Base-by-base conservation (phyloP, 2,888 invertebrate genomes). In the Limnephilus auricula region DNA sequence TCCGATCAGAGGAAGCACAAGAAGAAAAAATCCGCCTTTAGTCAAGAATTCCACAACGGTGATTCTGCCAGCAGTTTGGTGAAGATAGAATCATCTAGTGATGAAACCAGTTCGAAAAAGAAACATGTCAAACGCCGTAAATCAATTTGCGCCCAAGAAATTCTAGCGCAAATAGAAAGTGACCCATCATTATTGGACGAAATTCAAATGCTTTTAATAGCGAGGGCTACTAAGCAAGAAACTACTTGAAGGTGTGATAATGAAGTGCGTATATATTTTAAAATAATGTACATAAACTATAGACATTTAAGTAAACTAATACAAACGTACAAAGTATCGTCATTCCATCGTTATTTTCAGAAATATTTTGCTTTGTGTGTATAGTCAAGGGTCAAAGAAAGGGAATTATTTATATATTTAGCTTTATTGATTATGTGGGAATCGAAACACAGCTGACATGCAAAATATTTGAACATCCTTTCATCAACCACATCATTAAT, bases 151-250 rank as follows among this genome's bases (percentile, higher is more conserved):
- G 87, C 65, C 18, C 87, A 65, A 87, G 65, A 87, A 32, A 65
- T 87, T 87, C 18, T 87, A 30, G 45, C 87, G 18, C 87, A 65
- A 87, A 87, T 87, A 18, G 87, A 87, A n/a, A 65, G 65, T 31
- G 65, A 87, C 31, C 87, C 87, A 78, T 31, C 87, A 12, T 65
- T 87, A 65, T 65, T 87, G 25, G 32, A 50, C 32, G 87, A 87
- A 87, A 87, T 87, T 87, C 65, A 87, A 65, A 31, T 87, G 31
- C 87, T 87, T 87, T 32, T 87, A 32, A 50, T 34, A 87, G 87
- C 87, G 31, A 87, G 65, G 65, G 30, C 87, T 50, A 4, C 6
- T 31, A 87, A 87, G n/a, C 45, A 34, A 45, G n/a, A n/a, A 13
- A 40, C 18, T 34, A 82, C 32, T 32, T 82, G 82, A 82, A 82